These are phyloP conservation scores for Syngnathoides biaculeatus DNA, from an alignment of 2,113 vertebrate species.

Conservation along the genomic window DNA sequence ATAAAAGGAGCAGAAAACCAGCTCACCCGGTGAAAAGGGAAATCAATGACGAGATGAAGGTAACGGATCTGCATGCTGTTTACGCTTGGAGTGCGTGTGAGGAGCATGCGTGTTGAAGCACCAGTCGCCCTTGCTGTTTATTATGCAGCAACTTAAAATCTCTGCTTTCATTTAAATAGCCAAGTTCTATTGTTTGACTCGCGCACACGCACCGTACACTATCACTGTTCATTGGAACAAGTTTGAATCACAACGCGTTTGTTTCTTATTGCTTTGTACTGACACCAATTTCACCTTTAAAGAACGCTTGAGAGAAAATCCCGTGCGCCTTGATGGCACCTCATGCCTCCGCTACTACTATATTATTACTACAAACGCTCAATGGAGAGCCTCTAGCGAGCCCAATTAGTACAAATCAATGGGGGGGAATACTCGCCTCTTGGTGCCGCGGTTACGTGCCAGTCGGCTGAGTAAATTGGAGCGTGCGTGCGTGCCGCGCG, in stretches of 20 bases:
- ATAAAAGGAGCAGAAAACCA: constrained; percentile 95
- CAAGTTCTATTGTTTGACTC: constrained; percentile 44
- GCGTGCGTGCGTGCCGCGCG: constrained; percentile 36
- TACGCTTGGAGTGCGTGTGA: constrained; percentile 60
- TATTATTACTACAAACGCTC: constrained; percentile 42
- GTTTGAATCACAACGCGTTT: constrained; percentile 36
- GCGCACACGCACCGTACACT: constrained; percentile 30
- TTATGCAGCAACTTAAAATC: constrained; percentile 68
- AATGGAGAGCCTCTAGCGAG: constrained; percentile 36
- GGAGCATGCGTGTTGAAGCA: constrained; percentile 71
- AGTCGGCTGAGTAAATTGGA: constrained; percentile 14
- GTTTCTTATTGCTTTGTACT: constrained; percentile 21
- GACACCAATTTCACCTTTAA: constrained; percentile 13
- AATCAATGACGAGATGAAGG: constrained; percentile 99
- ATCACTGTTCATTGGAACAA: constrained; percentile 23
- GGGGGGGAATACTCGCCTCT: constrained; percentile 36
- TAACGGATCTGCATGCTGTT: constrained; percentile 68
- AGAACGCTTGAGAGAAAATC: constrained; percentile 68
- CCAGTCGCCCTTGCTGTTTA: constrained; percentile 70
- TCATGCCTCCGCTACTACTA: constrained; percentile 69
- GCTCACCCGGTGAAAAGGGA: constrained; percentile 97
- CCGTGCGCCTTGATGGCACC: constrained; percentile 74
- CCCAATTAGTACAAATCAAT: constrained; percentile 52
- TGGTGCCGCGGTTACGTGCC: constrained; percentile 25
- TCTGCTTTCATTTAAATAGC: constrained; percentile 3